phyloP scores from a whole-genome alignment of 2,888 invertebrate species.

The Norana najaformis region DNA sequence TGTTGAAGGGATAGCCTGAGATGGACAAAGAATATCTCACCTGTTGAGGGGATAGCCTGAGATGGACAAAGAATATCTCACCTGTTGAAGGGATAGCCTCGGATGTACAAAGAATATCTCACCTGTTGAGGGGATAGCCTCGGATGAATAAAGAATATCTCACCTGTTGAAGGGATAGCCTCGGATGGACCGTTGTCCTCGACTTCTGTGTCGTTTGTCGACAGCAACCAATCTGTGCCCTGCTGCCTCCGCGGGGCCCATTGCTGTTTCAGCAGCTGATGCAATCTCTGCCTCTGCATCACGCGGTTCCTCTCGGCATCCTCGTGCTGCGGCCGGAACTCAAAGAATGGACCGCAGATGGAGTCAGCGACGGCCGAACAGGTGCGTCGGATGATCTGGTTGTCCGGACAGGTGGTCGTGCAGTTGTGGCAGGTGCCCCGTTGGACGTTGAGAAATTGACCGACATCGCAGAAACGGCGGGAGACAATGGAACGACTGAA shows the following conservation, averaged over 20 bases:
- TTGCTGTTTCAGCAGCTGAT: neutral
- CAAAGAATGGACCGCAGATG: slow-evolving; percentile 20
- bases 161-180: neutral
- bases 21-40: too few species aligned
- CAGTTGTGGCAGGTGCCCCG: neutral
- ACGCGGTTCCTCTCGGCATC: neutral
- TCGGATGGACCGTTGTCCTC: neutral
- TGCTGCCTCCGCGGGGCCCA: too few species aligned
- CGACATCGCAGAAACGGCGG: neutral
- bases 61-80: too few species aligned
- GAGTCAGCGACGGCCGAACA: neutral
- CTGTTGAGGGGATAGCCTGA: neutral
- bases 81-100: neutral
- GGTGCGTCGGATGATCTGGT: slow-evolving; percentile 16
- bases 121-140: too few species aligned
- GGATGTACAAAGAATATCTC: neutral
- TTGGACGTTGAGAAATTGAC: neutral
- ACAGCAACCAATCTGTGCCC: too few species aligned
- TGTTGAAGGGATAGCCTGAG: neutral
- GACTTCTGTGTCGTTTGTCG: neutral
- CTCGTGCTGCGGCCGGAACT: neutral
- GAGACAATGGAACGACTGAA: neutral
- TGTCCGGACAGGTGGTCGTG: neutral
- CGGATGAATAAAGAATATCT: neutral
- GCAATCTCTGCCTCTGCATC: neutral